A percentile compares a stretch with the other conserved stretches of the same genome.
phyloP scores from a whole-genome alignment of 2,888 invertebrate genomes.

The Chrysotoxum bicinctum region DNA sequence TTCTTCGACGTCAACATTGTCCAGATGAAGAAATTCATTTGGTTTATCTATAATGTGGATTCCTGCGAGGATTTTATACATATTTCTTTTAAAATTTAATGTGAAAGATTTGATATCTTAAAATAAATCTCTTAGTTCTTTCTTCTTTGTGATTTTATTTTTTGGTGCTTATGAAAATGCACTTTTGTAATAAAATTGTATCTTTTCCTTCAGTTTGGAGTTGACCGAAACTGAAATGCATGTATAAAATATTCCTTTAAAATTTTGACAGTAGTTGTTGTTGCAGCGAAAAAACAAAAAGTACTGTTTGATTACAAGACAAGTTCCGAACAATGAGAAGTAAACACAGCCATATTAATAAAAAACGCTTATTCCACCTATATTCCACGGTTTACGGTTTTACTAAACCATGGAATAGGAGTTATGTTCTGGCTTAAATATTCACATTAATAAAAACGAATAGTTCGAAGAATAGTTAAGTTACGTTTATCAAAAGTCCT shows the following conservation, averaged over 20 bases:
- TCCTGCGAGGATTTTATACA: constrained; percentile 80
- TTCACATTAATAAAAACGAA: too few species aligned
- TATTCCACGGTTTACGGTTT: too few species aligned
- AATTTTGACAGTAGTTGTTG: background rate
- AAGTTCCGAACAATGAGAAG: too few species aligned
- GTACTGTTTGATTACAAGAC: background rate
- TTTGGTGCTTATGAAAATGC: background rate
- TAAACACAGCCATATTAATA: too few species aligned
- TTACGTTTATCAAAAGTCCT: too few species aligned
- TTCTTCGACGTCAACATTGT: constrained; percentile 83
- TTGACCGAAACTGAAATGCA: background rate
- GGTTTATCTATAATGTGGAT: constrained; percentile 83
- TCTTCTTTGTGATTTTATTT: background rate
- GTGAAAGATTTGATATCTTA: background rate
- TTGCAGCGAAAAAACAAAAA: background rate
- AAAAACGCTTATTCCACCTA: too few species aligned
- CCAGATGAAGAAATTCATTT: constrained; percentile 83
- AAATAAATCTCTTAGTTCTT: background rate
- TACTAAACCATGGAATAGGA: too few species aligned
- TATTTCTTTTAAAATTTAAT: background rate
- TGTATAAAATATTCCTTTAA: too few species aligned
- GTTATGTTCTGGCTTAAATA: too few species aligned
- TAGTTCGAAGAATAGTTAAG: too few species aligned
- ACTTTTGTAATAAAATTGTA: background rate
- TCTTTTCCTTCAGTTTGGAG: background rate